Evolutionary conservation across 2,888 invertebrate genomes (phyloP).

Genomic region (Hypomecis atomaria): DNA sequence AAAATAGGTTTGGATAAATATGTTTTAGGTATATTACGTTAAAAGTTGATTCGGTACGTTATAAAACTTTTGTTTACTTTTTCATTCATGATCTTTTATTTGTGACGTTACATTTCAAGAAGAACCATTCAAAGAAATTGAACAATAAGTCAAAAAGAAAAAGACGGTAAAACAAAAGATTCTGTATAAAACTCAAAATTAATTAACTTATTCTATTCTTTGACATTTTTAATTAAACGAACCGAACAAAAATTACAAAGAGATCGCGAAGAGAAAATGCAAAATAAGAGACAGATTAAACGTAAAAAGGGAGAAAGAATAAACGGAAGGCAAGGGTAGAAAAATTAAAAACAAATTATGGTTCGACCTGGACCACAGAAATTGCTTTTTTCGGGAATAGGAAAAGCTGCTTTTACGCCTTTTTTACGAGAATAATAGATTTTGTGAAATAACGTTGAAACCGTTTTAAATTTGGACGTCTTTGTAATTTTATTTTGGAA

Average conservation of each 20-base stretch:
- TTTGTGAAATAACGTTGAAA: slow-evolving; percentile 5
- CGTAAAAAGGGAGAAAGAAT: slow-evolving; percentile 28
- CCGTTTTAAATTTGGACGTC: not conserved
- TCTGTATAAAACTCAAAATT: slow-evolving; percentile 6
- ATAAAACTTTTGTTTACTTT: no score
- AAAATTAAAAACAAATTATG: slow-evolving; percentile 46
- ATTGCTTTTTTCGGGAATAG: slow-evolving; percentile 11
- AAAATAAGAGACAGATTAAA: slow-evolving; percentile 38
- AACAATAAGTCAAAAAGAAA: not conserved
- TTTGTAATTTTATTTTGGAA: no score
- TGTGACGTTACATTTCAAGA: no score
- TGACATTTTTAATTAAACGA: slow-evolving; percentile 38
- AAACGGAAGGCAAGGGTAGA: slow-evolving; percentile 30
- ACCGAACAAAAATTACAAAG: slow-evolving; percentile 34
- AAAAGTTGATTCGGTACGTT: no score
- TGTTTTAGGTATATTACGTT: no score
- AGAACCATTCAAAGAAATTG: not conserved
- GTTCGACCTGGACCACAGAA: slow-evolving; percentile 30
- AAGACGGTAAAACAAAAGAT: slow-evolving; percentile 5
- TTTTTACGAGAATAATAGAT: slow-evolving; percentile 19
- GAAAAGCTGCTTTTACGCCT: slow-evolving; percentile 33
- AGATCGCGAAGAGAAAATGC: slow-evolving; percentile 32
- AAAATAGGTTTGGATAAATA: no score
- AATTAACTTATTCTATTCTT: slow-evolving; percentile 28
- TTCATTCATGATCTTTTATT: no score